These are phyloP conservation scores for Branchellion lobata DNA, from an alignment of 2,888 invertebrate genomes.

Conservation along the genomic window DNA sequence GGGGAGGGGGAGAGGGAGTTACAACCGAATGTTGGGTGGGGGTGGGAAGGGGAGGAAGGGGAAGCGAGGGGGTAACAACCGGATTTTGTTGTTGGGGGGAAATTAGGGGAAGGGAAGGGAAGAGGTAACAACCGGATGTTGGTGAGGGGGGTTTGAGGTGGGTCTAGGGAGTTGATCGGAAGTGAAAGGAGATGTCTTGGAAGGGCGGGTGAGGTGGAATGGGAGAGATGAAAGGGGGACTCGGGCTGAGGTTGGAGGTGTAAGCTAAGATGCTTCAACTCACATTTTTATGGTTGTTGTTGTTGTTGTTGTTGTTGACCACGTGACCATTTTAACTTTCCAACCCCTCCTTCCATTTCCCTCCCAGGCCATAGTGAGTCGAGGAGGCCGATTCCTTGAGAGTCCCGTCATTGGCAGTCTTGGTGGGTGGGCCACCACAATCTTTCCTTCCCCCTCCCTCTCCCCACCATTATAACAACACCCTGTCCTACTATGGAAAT, in stretches of 20 bases:
- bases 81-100: not conserved
- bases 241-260: not conserved
- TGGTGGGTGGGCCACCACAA: too few species aligned
- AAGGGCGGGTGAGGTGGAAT: too few species aligned
- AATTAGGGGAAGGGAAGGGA: not conserved
- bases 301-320: too few species aligned
- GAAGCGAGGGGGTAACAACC: too few species aligned
- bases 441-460: not conserved
- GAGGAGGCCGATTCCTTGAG: slow-evolving; percentile 88
- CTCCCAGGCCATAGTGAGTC: slow-evolving; percentile 73
- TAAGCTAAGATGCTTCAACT: not conserved
- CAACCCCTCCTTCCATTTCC: too few species aligned
- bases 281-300: not conserved
- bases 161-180: not conserved
- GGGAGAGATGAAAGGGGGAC: too few species aligned
- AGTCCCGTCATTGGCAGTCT: slow-evolving; percentile 86
- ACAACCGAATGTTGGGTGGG: too few species aligned
- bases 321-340: too few species aligned
- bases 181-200: too few species aligned
- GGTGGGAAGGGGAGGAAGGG: not conserved
- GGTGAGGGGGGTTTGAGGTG: not conserved
- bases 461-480: too few species aligned
- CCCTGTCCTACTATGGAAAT: too few species aligned
- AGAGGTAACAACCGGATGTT: not conserved
- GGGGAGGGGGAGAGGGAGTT: too few species aligned